phyloP scores from a whole-genome alignment of 2,888 invertebrate genomes.

The Polyploca ridens region DNA sequence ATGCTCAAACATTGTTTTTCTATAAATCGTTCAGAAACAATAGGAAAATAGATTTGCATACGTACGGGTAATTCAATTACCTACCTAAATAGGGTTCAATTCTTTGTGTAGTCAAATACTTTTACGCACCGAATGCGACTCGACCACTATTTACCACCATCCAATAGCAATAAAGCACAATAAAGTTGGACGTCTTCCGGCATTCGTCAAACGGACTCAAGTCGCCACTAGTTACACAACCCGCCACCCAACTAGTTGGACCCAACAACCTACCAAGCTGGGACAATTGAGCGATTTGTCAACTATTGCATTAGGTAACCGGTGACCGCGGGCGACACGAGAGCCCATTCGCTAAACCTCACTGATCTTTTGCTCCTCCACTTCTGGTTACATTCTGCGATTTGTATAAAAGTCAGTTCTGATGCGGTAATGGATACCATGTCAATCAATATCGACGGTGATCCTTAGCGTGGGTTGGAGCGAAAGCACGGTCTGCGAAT shows the following conservation, averaged over 20 bases:
- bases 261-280: slow-evolving; percentile 58
- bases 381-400: slow-evolving; percentile 58
- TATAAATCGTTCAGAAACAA: background rate
- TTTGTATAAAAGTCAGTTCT: slow-evolving; percentile 56
- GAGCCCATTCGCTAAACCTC: slow-evolving; percentile 53
- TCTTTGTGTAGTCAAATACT: slow-evolving; percentile 51
- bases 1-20: no score
- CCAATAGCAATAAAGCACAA: slow-evolving; percentile 75
- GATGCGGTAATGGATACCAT: slow-evolving; percentile 71
- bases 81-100: slow-evolving; percentile 12
- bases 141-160: slow-evolving; percentile 60
- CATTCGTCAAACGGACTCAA: slow-evolving; percentile 67
- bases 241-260: slow-evolving; percentile 71
- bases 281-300: slow-evolving; percentile 84
- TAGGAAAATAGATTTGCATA: background rate
- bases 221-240: slow-evolving; percentile 67
- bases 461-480: slow-evolving; percentile 68
- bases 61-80: background rate
- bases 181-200: slow-evolving; percentile 77
- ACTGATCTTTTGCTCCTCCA: slow-evolving; percentile 49
- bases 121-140: slow-evolving; percentile 46
- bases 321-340: slow-evolving; percentile 59
- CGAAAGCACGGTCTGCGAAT: slow-evolving; percentile 65
- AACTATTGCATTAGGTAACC: slow-evolving; percentile 74
- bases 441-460: slow-evolving; percentile 66